These are phyloP conservation scores for Champsocephalus esox DNA, from an alignment of 2,797 vertebrate genomes.

Conservation along the genomic window DNA sequence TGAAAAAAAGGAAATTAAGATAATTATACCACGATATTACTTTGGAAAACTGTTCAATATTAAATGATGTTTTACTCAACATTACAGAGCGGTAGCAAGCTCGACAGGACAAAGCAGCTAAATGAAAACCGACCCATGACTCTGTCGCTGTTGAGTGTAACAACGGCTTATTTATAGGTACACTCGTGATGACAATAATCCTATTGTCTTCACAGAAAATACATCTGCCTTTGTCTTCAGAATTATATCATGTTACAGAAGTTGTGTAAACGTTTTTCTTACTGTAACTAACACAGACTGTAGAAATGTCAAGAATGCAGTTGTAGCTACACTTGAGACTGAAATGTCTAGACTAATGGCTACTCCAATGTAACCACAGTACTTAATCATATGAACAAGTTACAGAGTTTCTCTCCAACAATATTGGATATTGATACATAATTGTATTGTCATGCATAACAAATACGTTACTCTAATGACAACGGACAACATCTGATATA, in stretches of 20 bases:
- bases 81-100: slow-evolving; percentile 2
- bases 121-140: slow-evolving; percentile 42
- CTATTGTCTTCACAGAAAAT: slow-evolving; percentile 33
- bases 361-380: not conserved
- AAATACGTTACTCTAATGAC: no score
- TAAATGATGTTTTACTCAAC: slow-evolving; percentile 48
- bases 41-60: not conserved
- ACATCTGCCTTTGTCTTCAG: not conserved
- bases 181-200: not conserved
- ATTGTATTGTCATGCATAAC: not conserved
- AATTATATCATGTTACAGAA: slow-evolving; percentile 37
- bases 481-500: no score
- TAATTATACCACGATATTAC: not conserved
- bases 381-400: slow-evolving; percentile 10
- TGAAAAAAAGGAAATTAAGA: no score
- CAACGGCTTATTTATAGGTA: not conserved
- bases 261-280: not conserved
- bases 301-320: slow-evolving; percentile 32
- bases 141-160: slow-evolving; percentile 1
- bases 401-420: not conserved
- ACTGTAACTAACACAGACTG: not conserved
- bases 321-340: not conserved
- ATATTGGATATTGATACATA: slow-evolving; percentile 14
- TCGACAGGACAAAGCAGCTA: slow-evolving; percentile 22
- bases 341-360: slow-evolving; percentile 6